A percentile compares a stretch with the other conserved stretches of the same genome.
phyloP scores from a whole-genome alignment of 2,888 invertebrate species.

The Gandaritis pyraliata region DNA sequence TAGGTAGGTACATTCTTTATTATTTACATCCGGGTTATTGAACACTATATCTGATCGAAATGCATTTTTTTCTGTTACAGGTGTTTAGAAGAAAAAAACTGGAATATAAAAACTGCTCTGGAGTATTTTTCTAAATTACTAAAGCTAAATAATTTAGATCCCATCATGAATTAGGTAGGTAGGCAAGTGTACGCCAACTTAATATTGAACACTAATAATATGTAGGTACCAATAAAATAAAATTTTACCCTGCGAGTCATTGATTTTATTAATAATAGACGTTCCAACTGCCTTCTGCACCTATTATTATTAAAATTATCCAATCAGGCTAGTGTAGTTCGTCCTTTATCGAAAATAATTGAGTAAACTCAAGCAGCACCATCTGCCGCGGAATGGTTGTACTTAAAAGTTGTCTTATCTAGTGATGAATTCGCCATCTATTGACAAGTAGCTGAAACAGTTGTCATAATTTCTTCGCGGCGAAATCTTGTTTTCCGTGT shows the following conservation, averaged over 20 bases:
- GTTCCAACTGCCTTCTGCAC: no score
- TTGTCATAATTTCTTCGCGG: no score
- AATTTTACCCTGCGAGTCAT: not conserved
- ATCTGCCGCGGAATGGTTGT: no score
- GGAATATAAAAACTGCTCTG: constrained; percentile 82
- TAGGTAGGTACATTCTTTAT: not conserved
- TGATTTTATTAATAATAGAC: no score
- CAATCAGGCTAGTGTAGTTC: not conserved
- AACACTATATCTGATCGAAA: no score
- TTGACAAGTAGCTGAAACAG: no score
- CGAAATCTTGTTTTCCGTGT: no score
- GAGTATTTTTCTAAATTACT: constrained; percentile 64
- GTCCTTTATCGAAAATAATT: not conserved
- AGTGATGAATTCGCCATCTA: no score
- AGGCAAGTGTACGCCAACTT: no score
- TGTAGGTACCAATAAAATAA: not conserved
- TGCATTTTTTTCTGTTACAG: constrained; percentile 63
- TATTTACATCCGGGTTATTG: no score
- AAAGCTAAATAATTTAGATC: constrained; percentile 57
- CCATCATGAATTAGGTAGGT: constrained; percentile 42
- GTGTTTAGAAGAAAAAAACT: constrained; percentile 86
- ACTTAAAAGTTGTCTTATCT: no score
- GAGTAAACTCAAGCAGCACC: no score
- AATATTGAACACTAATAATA: not conserved
- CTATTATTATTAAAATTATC: not conserved